Evolutionary conservation across 2,797 vertebrate genomes (phyloP), one percentile per base, ranked within the genome.

Genomic region (Tympanoctomys barrerae): DNA sequence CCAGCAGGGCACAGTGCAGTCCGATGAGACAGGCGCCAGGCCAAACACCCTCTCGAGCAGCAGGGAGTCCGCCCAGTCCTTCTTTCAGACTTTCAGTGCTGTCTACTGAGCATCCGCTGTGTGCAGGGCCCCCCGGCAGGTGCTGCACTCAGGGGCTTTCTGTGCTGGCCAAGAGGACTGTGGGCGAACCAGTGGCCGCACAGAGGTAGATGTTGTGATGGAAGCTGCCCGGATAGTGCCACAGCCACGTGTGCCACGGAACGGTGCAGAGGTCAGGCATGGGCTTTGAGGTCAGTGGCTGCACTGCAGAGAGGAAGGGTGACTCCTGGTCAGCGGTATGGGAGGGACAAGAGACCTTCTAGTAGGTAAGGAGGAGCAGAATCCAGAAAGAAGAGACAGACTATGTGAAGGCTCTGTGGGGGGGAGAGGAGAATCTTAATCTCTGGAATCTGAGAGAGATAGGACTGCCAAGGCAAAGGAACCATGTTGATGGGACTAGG

Each of bases 211-310:
- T 24, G 36, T 7, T 66, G 26, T 24, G 21, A 19, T 13, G 16
- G 73, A n/a, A 73, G 33, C 2, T 19, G 28, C 1, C 31, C 2
- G 4, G 18, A 4, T 1, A 11, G 14, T 14, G 14, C 33, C 3
- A 4, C 18, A 9, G n/a, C 49, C 49, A 26, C n/a, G 28, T 26
- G 11, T n/a, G 57, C 49, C 16, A 7, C 3, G 12, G 33, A 31
- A 73, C 18, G 7, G 42, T 10, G 11, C 33, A 84, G 21, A 49
- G n/a, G 19, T 22, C 4, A n/a, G 28, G 3, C 19, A 3, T 39
- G 36, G 39, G 1, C 0, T 16, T 0, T 14, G 61, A 18, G 36
- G 12, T 16, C 9, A 1, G 66, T 26, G 49, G 31, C 13, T 0
- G 1, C 39, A 18, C 1, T 19, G 26, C 77, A 42, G 57, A 57